Evolutionary conservation across 2,888 invertebrate species (phyloP), one percentile per base, ranked within the genome.

Genomic region (Epirrhoe tristata): DNA sequence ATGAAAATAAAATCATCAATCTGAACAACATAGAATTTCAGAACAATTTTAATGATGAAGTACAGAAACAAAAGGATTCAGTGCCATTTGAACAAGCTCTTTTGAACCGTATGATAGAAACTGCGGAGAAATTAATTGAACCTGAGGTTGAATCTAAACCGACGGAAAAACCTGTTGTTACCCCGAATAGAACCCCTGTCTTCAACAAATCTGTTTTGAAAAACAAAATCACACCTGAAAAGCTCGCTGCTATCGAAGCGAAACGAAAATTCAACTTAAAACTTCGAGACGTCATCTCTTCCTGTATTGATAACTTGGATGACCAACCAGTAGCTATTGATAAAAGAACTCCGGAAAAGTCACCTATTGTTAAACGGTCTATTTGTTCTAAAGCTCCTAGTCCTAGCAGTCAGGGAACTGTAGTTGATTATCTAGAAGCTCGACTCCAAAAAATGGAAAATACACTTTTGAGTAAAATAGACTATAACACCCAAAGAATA

Each of bases 231-330:
- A 77, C 85, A 8, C 85, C 89, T 54, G 88, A 90, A 74, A 86
- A 89, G 75, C 71, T 81, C 46, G 91, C 91, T 53, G 87, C 82
- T 43, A 93, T 93, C 63, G 81, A 86, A 72, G 81, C 88, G 75
- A 93, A 93, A 73, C 83, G 93, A 67, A 85, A 87, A 66, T 92
- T 90, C 71, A 93, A 93, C 74, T 91, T 89, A 85, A 91, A 87
- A 73, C 71, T 93, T 53, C 82, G 85, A 75, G 90, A 92, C 73
- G 84, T 91, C 6, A 80, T 92, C 69, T 85, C 87, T 77, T 82
- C 86, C 39, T 87, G 87, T 73, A 74, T 91, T 48, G 85, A 86
- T 65, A 86, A 85, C 63, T 68, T 84, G 67, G 85, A 85, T 43
- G 79, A 81, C 14, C 71, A 73, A 39, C 69, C 73, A 39, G 67